A percentile compares a stretch with the other conserved stretches of the same genome.
phyloP scores from a whole-genome alignment of 2,888 invertebrate species.

The Graphium colonna region DNA sequence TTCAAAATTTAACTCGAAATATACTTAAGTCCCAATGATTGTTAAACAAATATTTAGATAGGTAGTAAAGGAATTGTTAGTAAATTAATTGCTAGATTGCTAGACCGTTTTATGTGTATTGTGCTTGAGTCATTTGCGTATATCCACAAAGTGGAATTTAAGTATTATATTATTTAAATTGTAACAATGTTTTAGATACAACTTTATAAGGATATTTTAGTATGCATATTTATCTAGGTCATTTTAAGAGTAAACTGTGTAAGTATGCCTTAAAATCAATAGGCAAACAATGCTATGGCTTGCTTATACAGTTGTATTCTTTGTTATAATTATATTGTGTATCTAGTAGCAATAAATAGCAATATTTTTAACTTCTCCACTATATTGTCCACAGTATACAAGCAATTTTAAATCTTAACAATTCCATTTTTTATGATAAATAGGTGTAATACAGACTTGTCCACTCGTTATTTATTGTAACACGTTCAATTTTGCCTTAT shows the following conservation, averaged over 20 bases:
- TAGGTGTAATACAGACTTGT: constrained; percentile 5
- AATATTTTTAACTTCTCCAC: background rate
- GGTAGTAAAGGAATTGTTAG: constrained; percentile 15
- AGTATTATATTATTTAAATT: constrained; percentile 6
- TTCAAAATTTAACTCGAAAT: constrained; percentile 7
- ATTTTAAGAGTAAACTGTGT: constrained; percentile 9
- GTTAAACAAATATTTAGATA: constrained; percentile 10
- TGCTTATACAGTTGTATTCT: constrained; percentile 1
- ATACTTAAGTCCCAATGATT: constrained; percentile 7
- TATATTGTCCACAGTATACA: constrained; percentile 6
- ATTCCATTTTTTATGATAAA: constrained; percentile 3
- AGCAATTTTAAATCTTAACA: constrained; percentile 5
- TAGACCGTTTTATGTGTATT: constrained; percentile 15
- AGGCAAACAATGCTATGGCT: background rate
- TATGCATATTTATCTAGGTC: constrained; percentile 13
- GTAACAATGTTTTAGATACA: constrained; percentile 12
- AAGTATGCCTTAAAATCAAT: constrained; percentile 6
- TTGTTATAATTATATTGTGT: background rate
- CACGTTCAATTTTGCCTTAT: constrained; percentile 20
- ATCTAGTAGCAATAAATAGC: constrained; percentile 5
- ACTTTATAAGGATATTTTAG: constrained; percentile 16
- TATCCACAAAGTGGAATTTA: constrained; percentile 20
- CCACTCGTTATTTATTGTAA: constrained; percentile 9
- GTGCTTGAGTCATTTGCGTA: constrained; percentile 10
- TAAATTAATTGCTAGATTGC: constrained; percentile 17